Base-by-base conservation (phyloP, 2,888 invertebrate species). In the Nebria salina region DNA sequence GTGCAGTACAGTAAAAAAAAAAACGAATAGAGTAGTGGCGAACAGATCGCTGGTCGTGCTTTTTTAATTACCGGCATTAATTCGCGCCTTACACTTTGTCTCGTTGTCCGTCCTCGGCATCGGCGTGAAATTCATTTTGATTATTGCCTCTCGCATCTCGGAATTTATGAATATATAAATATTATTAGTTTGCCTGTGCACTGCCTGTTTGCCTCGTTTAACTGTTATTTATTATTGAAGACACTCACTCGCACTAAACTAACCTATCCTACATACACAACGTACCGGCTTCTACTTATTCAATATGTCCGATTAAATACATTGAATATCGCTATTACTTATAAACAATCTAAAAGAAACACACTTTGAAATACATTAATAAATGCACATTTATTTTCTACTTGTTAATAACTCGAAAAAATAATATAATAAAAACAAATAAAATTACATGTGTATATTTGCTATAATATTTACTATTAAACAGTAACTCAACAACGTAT, bases 81-180 rank as follows among this genome's bases (percentile, higher is more conserved):
- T 80, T 80, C 75, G 72, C 70, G 80, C 75, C 72, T 70, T 26
- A 26, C 26, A 70, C 25, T 34, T 11, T 11, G 70, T 70, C 34
- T 70, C 66, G 15, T 70, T 13, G 70, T 8, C 6, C 54, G 54
- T 54, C 6, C 13, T 54, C 6, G 7, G 8, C 7, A 2, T 54
- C 13, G 34, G 70, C 43, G 73, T 73, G 73, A 41, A 11, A 73
- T 79, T 79, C 73, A 79, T 79, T 79, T 79, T 79, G 79, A 79
- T 78, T 78, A 78, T 78, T 78, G 78, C 73, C 65, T 54, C 54
- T 65, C 15, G 76, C 65, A 66, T 77, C 73, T 65, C 34, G 41
- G 79, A 79, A 79, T 79, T 79, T 79, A 79, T 79, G 79, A 79
- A 79, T 79, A 79, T 75, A 79, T 79, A 79, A 79, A 73, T 73